These are phyloP conservation scores for Aethes cnicana DNA, from an alignment of 2,888 invertebrate species.

Conservation along the genomic window DNA sequence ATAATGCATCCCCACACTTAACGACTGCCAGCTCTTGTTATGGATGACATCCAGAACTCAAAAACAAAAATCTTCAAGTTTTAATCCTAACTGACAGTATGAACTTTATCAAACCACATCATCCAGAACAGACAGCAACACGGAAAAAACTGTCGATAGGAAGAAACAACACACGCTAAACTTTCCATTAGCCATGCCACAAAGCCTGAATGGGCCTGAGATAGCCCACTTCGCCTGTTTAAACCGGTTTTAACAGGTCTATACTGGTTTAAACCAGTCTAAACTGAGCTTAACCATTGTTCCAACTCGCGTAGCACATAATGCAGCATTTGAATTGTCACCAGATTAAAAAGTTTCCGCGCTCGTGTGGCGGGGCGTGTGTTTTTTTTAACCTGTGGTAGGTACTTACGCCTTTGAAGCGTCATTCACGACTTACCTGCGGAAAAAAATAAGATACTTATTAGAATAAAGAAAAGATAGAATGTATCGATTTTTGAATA, in stretches of 20 bases:
- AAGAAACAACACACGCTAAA: conserved; percentile 35
- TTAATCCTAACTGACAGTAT: conserved; percentile 20
- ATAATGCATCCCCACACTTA: no score
- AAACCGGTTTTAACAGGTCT: conserved; percentile 34
- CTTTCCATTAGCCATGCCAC: conserved; percentile 35
- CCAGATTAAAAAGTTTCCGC: conserved; percentile 41
- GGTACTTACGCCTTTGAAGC: conserved; percentile 5
- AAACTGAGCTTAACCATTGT: conserved; percentile 33
- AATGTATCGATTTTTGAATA: background rate
- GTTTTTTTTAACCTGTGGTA: conserved; percentile 11
- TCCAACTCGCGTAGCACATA: conserved; percentile 34
- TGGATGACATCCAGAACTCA: no score
- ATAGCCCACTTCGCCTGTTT: conserved; percentile 39
- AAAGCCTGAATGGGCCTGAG: conserved; percentile 33
- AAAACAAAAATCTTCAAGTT: no score
- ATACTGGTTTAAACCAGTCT: conserved; percentile 30
- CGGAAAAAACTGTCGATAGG: conserved; percentile 34
- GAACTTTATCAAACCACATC: conserved; percentile 21
- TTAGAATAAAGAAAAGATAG: no score
- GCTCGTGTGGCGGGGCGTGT: conserved; percentile 40
- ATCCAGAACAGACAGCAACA: conserved; percentile 22
- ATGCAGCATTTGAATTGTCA: conserved; percentile 38
- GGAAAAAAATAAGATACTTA: conserved; percentile 9
- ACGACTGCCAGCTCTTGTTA: no score
- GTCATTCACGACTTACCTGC: conserved; percentile 20